Conservation (phyloP, 2,113 vertebrate genomes). For the Barnardius zonarius region DNA sequence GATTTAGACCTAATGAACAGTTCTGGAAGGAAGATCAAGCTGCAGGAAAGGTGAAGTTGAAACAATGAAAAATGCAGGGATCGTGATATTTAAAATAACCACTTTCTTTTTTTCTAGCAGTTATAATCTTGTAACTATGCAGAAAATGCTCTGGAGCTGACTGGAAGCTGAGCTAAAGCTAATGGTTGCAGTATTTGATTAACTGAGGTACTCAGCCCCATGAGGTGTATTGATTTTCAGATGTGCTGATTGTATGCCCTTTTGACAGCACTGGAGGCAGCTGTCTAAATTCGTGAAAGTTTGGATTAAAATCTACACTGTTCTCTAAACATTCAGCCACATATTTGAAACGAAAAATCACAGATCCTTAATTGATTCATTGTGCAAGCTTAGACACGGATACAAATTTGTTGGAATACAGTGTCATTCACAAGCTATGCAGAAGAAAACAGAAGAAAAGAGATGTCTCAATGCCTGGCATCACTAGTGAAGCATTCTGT, state of each 20-base stretch:
- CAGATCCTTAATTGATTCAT: neutral
- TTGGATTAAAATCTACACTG: neutral
- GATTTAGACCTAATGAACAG: neutral
- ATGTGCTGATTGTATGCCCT: neutral
- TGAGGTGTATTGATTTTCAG: constrained; percentile 9
- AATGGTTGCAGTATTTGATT: neutral
- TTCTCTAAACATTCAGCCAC: neutral
- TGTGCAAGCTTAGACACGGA: neutral
- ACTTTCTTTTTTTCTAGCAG: neutral
- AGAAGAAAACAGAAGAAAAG: neutral
- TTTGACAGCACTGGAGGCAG: neutral
- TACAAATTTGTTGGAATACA: neutral
- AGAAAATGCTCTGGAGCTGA: neutral
- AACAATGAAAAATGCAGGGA: neutral
- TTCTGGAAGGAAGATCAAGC: neutral
- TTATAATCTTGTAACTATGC: neutral
- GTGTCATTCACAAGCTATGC: neutral
- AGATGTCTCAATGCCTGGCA: neutral
- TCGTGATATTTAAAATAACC: neutral
- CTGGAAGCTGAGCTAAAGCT: neutral
- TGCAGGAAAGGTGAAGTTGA: neutral
- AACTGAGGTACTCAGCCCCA: neutral
- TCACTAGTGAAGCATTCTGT: neutral
- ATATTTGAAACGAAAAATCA: neutral
- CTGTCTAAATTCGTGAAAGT: neutral